Percentiles rank a stretch among this genome's conserved stretches.
phyloP scores from a whole-genome alignment of 2,888 invertebrate species.

The Sinhomidia bicolor region DNA sequence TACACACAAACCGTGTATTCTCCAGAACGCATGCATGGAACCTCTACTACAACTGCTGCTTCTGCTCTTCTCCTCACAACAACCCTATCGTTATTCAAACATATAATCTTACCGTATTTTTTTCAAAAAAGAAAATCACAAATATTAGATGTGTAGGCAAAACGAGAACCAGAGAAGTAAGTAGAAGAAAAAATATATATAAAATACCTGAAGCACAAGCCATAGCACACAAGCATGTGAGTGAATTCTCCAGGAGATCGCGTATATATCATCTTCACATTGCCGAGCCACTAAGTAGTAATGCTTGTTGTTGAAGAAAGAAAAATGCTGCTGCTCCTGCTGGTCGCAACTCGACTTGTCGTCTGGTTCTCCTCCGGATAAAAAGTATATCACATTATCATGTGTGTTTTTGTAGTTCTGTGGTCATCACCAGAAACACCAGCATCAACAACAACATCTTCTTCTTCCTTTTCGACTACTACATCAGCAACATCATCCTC shows the following conservation, averaged over 20 bases:
- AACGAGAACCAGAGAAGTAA: too few species aligned
- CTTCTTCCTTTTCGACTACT: not conserved
- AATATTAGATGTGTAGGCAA: slow-evolving; percentile 66
- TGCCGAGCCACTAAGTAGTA: not conserved
- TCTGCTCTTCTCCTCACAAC: not conserved
- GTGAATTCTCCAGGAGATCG: slow-evolving; percentile 50
- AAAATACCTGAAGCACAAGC: not conserved
- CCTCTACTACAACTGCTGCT: not conserved
- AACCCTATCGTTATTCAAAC: slow-evolving; percentile 49
- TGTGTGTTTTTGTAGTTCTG: slow-evolving; percentile 69
- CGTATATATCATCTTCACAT: slow-evolving; percentile 43
- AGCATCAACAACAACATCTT: slow-evolving; percentile 31
- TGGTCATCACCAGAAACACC: slow-evolving; percentile 66
- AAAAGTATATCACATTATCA: slow-evolving; percentile 72
- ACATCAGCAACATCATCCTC: not conserved
- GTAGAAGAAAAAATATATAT: slow-evolving; percentile 2
- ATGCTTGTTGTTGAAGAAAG: slow-evolving; percentile 28
- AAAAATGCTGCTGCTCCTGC: slow-evolving; percentile 46
- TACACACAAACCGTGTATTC: slow-evolving; percentile 27
- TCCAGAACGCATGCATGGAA: slow-evolving; percentile 28
- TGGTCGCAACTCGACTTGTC: not conserved
- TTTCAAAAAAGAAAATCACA: slow-evolving; percentile 50
- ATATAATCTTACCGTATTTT: slow-evolving; percentile 45
- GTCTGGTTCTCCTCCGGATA: slow-evolving; percentile 54
- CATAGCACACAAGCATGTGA: slow-evolving; percentile 27